phyloP scores from a whole-genome alignment of 2,113 vertebrate genomes.

The Halcyon malimbica region DNA sequence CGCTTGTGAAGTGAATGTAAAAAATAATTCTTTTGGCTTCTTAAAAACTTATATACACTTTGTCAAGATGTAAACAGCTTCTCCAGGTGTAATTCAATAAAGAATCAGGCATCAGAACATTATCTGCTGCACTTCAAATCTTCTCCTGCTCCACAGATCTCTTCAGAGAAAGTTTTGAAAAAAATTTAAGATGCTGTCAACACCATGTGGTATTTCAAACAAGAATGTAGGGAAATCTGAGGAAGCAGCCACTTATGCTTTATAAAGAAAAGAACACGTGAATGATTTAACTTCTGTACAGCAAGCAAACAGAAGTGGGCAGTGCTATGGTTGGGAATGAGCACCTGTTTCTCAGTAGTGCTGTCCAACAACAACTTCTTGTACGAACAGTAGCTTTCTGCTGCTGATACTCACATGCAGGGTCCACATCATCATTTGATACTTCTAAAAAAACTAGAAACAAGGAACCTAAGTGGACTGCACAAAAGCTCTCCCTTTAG shows the following conservation, averaged over 20 bases:
- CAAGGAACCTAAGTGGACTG: background rate
- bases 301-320: background rate
- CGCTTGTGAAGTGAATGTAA: background rate
- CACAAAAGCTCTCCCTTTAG: background rate
- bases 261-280: background rate
- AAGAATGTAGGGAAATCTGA: background rate
- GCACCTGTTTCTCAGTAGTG: background rate
- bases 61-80: background rate
- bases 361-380: background rate
- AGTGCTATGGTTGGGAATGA: background rate
- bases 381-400: background rate
- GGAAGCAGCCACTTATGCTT: background rate
- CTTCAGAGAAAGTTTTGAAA: background rate
- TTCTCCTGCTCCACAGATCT: background rate
- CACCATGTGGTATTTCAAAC: background rate
- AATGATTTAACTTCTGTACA: background rate
- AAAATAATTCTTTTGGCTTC: background rate
- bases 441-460: background rate
- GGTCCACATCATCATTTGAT: background rate
- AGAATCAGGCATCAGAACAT: background rate
- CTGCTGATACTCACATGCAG: background rate
- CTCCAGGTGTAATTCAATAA: background rate
- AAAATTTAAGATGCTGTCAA: background rate
- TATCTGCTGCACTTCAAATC: background rate
- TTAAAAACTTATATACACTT: background rate